Base-by-base conservation (phyloP, 2,113 vertebrate species). In the Amphiprion ocellaris region DNA sequence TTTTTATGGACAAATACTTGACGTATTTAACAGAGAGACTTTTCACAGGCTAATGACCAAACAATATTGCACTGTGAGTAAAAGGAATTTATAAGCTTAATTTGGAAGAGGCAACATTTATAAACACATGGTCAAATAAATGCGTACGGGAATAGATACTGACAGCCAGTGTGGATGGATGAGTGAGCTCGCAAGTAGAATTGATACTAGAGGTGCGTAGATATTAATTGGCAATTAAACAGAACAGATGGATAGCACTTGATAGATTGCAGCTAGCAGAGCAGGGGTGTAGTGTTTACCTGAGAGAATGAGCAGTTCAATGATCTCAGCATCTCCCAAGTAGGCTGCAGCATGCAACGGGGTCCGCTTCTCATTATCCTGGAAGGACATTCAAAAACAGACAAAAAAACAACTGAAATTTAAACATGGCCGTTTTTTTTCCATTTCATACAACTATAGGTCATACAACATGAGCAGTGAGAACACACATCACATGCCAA, bases 221-320 rank as follows among this genome's bases (percentile, higher is more conserved):
- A 21, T 46, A 58, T 66, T 19, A n/a, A 47, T 11, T 30, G 28
- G 16, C 64, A 69, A 47, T 77, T 12, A 62, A 62, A 62, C 39
- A 0, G 12, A 76, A 71, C 1, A 1, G 17, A 58, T 11, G 12
- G 26, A 16, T 21, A 55, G 39, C 3, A 23, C 28, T 52, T 46
- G 11, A 72, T 3, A 12, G n/a, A 60, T 5, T 68, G 26, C 2
- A 53, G 16, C 1, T 17, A 21, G 5, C 10, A 61, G 49, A 49
- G 49, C 30, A 11, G 23, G 2, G 17, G 24, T 69, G 24, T 3
- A n/a, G 69, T 41, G 54, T 81, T 85, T 96, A 99, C 98, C 98
- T 96, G 98, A 99, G 92, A 99, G 95, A 94, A 99, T 96, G 94
- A 99, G 98, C 86, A 99, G 96, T 90, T 99, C 98, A 86, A 99